Evolutionary conservation across 2,888 invertebrate genomes (phyloP).

Genomic region (Ectemnius continuus): DNA sequence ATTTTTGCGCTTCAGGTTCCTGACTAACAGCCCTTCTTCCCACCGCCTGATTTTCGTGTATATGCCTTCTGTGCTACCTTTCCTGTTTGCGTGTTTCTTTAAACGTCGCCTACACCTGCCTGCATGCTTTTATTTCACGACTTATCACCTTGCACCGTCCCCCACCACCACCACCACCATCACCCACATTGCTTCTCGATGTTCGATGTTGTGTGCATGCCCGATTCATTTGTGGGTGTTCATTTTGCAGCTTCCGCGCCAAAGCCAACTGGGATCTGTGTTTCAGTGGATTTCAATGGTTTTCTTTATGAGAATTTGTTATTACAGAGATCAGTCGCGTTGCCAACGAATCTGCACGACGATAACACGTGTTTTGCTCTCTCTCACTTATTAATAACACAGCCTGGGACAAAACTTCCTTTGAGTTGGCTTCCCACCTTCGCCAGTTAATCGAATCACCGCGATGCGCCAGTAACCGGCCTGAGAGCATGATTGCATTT

Average conservation of each 20-base stretch:
- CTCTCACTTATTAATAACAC: too few relatives aligned
- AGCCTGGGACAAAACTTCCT: too few relatives aligned
- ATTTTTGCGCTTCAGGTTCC: conserved; percentile 48
- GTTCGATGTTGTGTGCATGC: conserved; percentile 72
- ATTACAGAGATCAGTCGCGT: too few relatives aligned
- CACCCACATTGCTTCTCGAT: conserved; percentile 62
- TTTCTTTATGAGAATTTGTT: too few relatives aligned
- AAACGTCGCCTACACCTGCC: conserved; percentile 4
- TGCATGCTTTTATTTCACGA: background rate
- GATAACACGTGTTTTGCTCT: too few relatives aligned
- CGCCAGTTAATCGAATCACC: too few relatives aligned
- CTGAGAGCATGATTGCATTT: too few relatives aligned
- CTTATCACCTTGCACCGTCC: background rate
- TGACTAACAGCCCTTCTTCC: conserved; percentile 38
- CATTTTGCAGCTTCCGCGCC: conserved; percentile 29
- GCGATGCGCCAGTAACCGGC: too few relatives aligned
- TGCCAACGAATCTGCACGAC: too few relatives aligned
- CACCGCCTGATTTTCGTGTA: conserved; percentile 2
- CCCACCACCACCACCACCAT: conserved; percentile 17
- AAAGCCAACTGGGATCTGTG: background rate
- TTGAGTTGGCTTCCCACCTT: too few relatives aligned
- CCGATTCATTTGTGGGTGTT: conserved; percentile 34
- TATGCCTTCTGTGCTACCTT: conserved; percentile 9
- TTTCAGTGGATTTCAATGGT: background rate
- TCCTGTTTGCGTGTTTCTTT: conserved; percentile 1